Percentiles rank a stretch among this genome's conserved stretches.
Evolutionary conservation across 2,797 vertebrate genomes (phyloP).

Genomic region (Sebastes dallii): DNA sequence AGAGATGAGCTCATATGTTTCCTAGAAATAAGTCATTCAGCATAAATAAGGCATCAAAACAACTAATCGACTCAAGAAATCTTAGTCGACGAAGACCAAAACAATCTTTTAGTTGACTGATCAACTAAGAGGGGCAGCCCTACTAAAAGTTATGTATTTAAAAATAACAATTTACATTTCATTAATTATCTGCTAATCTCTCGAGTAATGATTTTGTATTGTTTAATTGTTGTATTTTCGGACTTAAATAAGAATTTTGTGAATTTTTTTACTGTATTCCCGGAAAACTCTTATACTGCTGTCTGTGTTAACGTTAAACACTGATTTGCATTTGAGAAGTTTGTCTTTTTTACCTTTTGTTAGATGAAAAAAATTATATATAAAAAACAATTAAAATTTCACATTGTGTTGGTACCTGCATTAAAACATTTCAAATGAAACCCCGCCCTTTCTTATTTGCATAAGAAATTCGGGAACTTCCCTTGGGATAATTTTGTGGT

Average conservation of each 20-base stretch:
- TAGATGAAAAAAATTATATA: neutral
- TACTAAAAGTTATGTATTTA: neutral
- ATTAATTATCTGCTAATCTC: neutral
- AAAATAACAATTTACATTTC: neutral
- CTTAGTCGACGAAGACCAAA: no score
- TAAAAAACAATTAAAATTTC: neutral
- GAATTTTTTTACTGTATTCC: neutral
- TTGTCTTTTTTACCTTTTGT: neutral
- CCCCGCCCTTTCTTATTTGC: neutral
- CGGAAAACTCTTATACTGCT: neutral
- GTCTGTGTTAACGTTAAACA: neutral
- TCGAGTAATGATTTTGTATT: neutral
- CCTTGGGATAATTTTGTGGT: neutral
- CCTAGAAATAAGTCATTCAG: no score
- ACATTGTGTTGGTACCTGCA: neutral
- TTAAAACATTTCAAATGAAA: constrained; percentile 13
- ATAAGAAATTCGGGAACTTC: neutral
- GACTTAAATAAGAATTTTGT: neutral
- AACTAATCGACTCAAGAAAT: no score
- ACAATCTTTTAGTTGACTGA: no score
- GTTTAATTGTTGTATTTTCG: neutral
- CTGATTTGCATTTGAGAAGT: neutral
- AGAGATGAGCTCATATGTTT: no score
- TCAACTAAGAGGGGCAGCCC: no score
- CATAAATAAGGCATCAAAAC: no score